Evolutionary conservation across 2,797 vertebrate genomes (phyloP).

Genomic region (Galaxias olidus): DNA sequence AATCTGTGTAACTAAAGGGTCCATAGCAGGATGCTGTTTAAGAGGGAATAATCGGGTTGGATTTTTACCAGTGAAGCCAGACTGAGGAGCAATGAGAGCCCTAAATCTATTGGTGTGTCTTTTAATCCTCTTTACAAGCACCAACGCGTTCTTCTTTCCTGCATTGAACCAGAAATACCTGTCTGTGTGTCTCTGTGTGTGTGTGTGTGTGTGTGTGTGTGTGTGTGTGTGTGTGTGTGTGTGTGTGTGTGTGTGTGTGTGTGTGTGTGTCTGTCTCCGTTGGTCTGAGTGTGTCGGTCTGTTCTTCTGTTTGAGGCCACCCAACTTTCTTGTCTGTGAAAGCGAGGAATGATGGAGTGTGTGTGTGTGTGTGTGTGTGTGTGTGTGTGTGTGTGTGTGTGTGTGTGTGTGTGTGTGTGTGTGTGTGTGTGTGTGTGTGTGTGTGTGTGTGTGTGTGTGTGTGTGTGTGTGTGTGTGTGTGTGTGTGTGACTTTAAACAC

Average conservation of each 20-base stretch:
- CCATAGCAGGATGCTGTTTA: conserved; percentile 49
- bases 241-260: conserved; percentile 21
- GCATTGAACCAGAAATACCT: conserved; percentile 34
- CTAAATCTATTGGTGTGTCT: conserved; percentile 63
- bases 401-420: not conserved
- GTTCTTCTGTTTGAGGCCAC: conserved; percentile 44
- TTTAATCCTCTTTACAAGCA: conserved; percentile 17
- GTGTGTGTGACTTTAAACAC: conserved; percentile 47
- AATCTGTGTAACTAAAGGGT: conserved; percentile 53
- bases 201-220: too few species aligned
- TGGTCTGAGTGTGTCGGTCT: too few species aligned
- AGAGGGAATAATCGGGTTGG: conserved; percentile 38
- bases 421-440: too few species aligned
- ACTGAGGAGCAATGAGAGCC: conserved; percentile 49
- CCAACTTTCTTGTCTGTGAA: conserved; percentile 30
- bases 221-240: too few species aligned
- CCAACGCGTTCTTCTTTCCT: not conserved
- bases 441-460: too few species aligned
- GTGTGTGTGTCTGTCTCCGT: too few species aligned
- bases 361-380: not conserved
- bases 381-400: too few species aligned
- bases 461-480: too few species aligned
- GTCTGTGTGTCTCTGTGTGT: conserved; percentile 14
- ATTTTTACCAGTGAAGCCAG: conserved; percentile 1
- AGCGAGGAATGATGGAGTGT: too few species aligned